Conservation (phyloP, 2,797 vertebrate genomes). For the Acanthiza pusilla region DNA sequence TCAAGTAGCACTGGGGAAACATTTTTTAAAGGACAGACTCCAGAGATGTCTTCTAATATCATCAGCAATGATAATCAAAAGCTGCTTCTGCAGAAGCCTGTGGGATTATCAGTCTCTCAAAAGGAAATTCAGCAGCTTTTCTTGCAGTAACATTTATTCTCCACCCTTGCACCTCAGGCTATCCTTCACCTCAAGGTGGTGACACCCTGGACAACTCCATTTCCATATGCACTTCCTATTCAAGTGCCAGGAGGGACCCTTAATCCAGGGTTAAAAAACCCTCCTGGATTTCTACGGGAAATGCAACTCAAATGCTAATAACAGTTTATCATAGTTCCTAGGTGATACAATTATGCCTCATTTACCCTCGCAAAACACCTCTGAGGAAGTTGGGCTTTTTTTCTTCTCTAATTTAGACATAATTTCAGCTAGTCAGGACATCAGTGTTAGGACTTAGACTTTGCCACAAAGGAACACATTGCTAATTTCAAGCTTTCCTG, state of each 20-base stretch:
- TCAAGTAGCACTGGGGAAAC: conserved; percentile 55
- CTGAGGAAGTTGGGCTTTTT: background rate
- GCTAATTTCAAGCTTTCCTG: background rate
- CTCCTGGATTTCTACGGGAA: background rate
- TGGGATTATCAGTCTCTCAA: conserved; percentile 49
- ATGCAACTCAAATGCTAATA: background rate
- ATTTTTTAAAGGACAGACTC: conserved; percentile 65
- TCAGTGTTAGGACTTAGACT: background rate
- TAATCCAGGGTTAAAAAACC: background rate
- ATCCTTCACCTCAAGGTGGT: background rate
- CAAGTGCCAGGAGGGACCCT: background rate
- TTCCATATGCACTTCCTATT: background rate
- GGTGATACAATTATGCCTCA: background rate
- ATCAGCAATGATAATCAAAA: conserved; percentile 67
- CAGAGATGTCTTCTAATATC: conserved; percentile 61
- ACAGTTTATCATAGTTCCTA: background rate
- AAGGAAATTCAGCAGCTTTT: conserved; percentile 52
- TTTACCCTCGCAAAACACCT: background rate
- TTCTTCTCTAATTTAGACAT: background rate
- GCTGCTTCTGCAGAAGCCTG: conserved; percentile 43
- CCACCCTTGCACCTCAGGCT: conserved; percentile 7
- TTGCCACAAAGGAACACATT: background rate
- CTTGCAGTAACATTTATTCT: conserved; percentile 35
- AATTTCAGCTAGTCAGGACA: background rate
- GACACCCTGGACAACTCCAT: background rate